These are phyloP conservation scores for Mystacornis crossleyi DNA, from an alignment of 2,113 vertebrate genomes.

Conservation along the genomic window DNA sequence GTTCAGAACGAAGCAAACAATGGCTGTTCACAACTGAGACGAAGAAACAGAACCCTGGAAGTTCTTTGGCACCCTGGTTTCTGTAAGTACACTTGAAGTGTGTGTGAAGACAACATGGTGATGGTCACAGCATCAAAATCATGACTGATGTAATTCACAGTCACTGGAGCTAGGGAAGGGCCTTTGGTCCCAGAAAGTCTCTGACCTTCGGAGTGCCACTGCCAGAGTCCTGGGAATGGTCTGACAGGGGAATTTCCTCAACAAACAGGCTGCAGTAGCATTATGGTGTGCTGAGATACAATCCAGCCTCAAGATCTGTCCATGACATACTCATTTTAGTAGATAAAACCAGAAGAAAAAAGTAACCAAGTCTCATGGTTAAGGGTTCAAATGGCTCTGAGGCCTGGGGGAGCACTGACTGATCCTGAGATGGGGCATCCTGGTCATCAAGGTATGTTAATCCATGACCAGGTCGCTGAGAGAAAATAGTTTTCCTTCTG, in stretches of 20 bases:
- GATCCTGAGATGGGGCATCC: neutral
- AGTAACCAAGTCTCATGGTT: neutral
- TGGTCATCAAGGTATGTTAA: neutral
- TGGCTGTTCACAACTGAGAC: neutral
- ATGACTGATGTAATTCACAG: neutral
- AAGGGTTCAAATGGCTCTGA: neutral
- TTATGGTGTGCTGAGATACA: neutral
- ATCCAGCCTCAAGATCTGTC: neutral
- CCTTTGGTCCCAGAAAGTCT: rapidly evolving
- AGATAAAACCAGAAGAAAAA: neutral
- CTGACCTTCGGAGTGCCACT: neutral
- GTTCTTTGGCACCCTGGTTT: neutral
- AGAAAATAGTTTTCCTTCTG: neutral
- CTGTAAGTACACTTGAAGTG: neutral
- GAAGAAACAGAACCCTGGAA: neutral
- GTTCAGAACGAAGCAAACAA: neutral
- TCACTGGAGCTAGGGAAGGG: neutral
- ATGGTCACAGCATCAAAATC: rapidly evolving
- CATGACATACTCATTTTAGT: neutral
- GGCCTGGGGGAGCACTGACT: neutral
- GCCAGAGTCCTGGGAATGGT: neutral
- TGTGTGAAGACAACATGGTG: neutral
- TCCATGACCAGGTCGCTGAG: neutral
- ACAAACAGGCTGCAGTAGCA: neutral
- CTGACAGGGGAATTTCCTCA: neutral